Conservation (phyloP, 2,113 vertebrate genomes). For the Trochalopteron elliotii region DNA sequence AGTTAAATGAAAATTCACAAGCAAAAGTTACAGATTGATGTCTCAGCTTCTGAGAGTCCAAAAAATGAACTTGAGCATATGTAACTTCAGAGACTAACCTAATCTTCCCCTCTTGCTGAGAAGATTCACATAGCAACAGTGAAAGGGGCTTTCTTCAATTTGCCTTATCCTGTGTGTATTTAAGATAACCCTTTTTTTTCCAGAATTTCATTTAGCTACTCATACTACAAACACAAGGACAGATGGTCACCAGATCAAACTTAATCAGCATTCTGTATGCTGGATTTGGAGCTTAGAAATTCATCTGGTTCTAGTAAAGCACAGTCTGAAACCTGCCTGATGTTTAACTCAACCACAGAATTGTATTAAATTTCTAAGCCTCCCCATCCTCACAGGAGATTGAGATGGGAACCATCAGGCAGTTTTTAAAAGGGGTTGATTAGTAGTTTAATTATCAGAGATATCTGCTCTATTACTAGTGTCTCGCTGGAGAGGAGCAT, state of each 20-base stretch:
- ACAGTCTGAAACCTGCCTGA: slow-evolving; percentile 57
- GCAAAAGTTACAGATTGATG: slow-evolving; percentile 8
- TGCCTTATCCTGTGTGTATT: slow-evolving; percentile 49
- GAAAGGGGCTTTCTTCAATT: slow-evolving; percentile 53
- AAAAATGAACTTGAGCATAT: slow-evolving; percentile 10
- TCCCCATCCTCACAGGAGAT: slow-evolving; percentile 26
- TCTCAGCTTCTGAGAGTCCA: slow-evolving; percentile 8
- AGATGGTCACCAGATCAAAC: slow-evolving; percentile 71
- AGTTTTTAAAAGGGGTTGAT: slow-evolving; percentile 16
- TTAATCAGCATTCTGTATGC: slow-evolving; percentile 62
- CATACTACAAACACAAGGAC: slow-evolving; percentile 59
- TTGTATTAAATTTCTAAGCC: slow-evolving; percentile 61
- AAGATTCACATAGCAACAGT: slow-evolving; percentile 55
- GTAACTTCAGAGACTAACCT: slow-evolving; percentile 13
- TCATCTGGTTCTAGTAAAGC: slow-evolving; percentile 70
- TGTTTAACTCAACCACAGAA: slow-evolving; percentile 52
- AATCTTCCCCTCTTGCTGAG: slow-evolving; percentile 21
- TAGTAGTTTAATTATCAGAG: slow-evolving; percentile 48
- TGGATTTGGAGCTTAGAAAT: slow-evolving; percentile 62
- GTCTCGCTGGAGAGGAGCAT: background rate
- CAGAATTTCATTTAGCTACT: slow-evolving; percentile 66
- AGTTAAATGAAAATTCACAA: slow-evolving; percentile 32
- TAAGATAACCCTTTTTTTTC: slow-evolving; percentile 44
- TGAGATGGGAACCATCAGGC: background rate
- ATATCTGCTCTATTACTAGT: background rate